Evolutionary conservation across 2,888 invertebrate species (phyloP).

Genomic region (Drosophila meridiana): DNA sequence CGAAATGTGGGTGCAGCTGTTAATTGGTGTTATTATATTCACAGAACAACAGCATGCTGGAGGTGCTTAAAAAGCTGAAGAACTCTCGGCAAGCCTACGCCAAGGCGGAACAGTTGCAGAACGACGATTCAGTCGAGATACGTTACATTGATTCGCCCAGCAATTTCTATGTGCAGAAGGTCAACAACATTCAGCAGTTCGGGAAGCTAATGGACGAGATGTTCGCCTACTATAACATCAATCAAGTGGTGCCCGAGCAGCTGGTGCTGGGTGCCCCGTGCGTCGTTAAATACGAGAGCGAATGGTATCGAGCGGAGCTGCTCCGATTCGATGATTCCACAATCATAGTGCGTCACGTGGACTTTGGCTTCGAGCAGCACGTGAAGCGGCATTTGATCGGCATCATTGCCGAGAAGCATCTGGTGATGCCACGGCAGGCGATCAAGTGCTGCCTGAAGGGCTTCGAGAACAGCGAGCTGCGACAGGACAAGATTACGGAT

Average conservation of each 20-base stretch:
- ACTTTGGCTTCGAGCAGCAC: conserved; percentile 97
- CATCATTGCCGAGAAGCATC: conserved; percentile 88
- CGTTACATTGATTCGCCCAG: conserved; percentile 87
- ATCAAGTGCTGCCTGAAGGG: conserved; percentile 91
- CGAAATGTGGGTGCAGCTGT: too few relatives aligned
- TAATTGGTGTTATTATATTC: not conserved
- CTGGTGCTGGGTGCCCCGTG: conserved; percentile 88
- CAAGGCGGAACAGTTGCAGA: conserved; percentile 74
- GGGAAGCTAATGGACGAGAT: conserved; percentile 89
- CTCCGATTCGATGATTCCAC: conserved; percentile 87
- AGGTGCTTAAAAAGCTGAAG: conserved; percentile 78
- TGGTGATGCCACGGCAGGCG: conserved; percentile 90
- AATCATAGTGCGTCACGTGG: conserved; percentile 93
- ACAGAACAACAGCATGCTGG: conserved; percentile 77
- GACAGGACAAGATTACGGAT: conserved; percentile 79
- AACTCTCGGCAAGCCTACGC: conserved; percentile 80
- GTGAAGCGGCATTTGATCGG: conserved; percentile 88
- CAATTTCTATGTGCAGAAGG: conserved; percentile 91
- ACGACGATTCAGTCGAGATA: conserved; percentile 83
- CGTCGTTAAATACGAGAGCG: conserved; percentile 91
- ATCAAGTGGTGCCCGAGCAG: conserved; percentile 84
- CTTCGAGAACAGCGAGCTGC: conserved; percentile 84
- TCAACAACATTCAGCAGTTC: conserved; percentile 87
- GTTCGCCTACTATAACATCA: conserved; percentile 87
- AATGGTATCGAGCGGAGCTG: conserved; percentile 96